Conservation (phyloP, 2,113 vertebrate genomes). For the Rhinogobius similis region DNA sequence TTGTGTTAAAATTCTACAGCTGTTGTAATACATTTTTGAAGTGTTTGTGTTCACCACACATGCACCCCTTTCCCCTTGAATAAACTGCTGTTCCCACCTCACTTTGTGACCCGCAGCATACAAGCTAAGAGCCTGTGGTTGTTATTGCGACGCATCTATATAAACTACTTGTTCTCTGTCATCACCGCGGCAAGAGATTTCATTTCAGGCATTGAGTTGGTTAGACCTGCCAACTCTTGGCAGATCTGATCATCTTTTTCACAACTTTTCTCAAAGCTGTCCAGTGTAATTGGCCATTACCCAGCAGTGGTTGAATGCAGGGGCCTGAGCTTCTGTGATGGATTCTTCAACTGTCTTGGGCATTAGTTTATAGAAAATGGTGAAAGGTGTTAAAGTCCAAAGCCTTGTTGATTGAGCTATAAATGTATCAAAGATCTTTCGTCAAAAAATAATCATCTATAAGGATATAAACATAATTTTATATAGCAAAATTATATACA, state of each 20-base stretch:
- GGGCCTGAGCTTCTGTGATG: neutral
- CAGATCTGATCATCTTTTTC: constrained; percentile 25
- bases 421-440: neutral
- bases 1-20: neutral
- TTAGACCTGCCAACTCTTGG: constrained; percentile 1
- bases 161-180: neutral
- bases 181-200: neutral
- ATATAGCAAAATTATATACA: too few relatives aligned
- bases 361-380: neutral
- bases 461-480: too few relatives aligned
- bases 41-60: neutral
- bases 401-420: neutral
- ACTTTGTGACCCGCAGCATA: neutral
- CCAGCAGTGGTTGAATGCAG: neutral
- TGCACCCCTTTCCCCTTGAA: neutral
- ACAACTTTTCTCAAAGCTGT: neutral
- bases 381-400: neutral
- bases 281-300: constrained; percentile 10
- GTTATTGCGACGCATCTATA: neutral
- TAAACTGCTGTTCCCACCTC: neutral
- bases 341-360: neutral
- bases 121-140: constrained; percentile 1
- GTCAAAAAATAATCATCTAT: too few relatives aligned
- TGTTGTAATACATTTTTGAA: neutral
- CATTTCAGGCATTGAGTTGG: constrained; percentile 5